Evolutionary conservation across 2,113 vertebrate species (phyloP).

Genomic region (Microtus oregoni): DNA sequence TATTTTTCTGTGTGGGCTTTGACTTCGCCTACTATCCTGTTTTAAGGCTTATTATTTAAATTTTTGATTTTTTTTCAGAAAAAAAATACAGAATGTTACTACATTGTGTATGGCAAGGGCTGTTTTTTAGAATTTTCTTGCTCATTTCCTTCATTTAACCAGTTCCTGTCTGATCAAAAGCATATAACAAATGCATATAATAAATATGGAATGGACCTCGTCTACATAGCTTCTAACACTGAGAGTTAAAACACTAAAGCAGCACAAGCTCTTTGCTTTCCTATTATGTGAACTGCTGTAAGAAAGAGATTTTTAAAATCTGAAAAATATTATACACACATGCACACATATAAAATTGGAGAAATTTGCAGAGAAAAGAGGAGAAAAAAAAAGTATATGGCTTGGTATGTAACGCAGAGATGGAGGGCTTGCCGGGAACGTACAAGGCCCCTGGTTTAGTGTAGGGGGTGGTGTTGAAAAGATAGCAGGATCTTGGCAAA

Average conservation of each 20-base stretch:
- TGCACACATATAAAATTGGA: background rate
- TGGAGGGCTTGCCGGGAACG: background rate
- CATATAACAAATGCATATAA: background rate
- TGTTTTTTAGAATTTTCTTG: slow-evolving; percentile 45
- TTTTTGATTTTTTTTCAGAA: slow-evolving; percentile 14
- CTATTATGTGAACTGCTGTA: background rate
- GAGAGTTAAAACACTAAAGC: background rate
- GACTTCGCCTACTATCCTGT: slow-evolving; percentile 3
- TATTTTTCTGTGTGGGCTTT: background rate
- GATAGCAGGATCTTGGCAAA: background rate
- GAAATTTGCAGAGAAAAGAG: background rate
- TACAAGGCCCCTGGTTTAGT: background rate
- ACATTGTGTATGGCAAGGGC: background rate
- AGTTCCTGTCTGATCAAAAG: background rate
- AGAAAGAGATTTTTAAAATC: background rate
- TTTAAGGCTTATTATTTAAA: slow-evolving; percentile 48
- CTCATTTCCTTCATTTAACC: slow-evolving; percentile 40
- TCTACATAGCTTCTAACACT: slow-evolving; percentile 16
- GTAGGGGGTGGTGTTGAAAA: background rate
- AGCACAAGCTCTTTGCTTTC: background rate
- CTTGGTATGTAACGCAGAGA: background rate
- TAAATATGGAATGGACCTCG: background rate
- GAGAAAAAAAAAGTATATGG: background rate
- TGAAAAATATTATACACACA: background rate
- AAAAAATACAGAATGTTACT: background rate